Base-by-base conservation (phyloP, 2,113 vertebrate genomes). In the Prionailurus viverrinus region DNA sequence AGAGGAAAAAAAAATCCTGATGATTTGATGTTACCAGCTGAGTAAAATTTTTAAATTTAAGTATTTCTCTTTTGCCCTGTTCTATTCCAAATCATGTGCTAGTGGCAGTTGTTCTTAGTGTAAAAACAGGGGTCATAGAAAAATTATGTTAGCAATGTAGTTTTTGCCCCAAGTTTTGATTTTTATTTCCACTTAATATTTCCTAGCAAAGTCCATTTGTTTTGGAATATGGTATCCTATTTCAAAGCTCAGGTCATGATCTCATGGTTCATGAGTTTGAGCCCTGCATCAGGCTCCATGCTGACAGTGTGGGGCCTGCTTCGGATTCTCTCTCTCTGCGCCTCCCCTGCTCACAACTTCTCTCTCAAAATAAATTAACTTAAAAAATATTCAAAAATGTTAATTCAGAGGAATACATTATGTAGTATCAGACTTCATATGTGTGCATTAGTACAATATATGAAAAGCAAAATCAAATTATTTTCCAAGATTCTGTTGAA, bases 171-270 rank as follows among this genome's bases (percentile, higher is more conserved):
- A 45, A 73, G 2, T 90, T 91, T 51, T 61, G 36, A 69, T 55
- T 93, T 97, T 96, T 88, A 87, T 93, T 91, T 88, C 23, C 31
- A 45, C 48, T 80, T 95, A 41, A 63, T 76, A 91, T 84, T 97
- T 97, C 23, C 36, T 85, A 69, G 13, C 16, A 90, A 51, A 69
- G 61, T 81, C 66, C 18, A 41, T 65, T 91, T 98, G 63, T 98
- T 96, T 95, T 97, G 86, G 94, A 98, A 97, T 98, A 93, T 23
- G 97, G 16, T 98, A 83, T 85, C 97, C 90, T 98, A 94, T 36
- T 98, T 97, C 89, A 97, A 94, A 97, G 83, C 58, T 61, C 21
- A 61, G 58, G 58, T 23, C 58, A 61, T 9, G 58, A 61, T 61
- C 21, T 61, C 58, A 61, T 1, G 2, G 58, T 61, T 61, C 21